These are phyloP conservation scores for Anarrhichthys ocellatus DNA, from an alignment of 2,113 vertebrate genomes.

Conservation along the genomic window DNA sequence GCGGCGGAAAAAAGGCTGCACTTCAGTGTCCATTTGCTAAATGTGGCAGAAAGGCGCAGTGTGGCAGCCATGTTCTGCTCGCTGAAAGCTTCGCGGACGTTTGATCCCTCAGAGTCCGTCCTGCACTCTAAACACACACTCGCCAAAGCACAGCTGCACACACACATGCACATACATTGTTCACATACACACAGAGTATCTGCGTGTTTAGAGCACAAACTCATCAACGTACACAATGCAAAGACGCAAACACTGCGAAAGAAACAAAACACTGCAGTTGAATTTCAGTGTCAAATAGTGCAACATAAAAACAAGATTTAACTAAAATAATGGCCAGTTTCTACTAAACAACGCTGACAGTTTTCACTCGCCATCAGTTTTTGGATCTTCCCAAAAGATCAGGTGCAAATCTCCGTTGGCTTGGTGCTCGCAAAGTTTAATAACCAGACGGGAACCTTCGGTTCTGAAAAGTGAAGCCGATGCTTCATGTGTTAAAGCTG, in stretches of 20 bases:
- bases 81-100: constrained; percentile 68
- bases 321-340: no score
- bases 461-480: no score
- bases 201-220: neutral
- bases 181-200: neutral
- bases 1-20: constrained; percentile 56
- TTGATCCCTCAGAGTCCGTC: constrained; percentile 58
- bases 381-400: no score
- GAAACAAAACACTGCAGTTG: no score
- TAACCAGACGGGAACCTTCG: no score
- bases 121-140: constrained; percentile 33
- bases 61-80: constrained; percentile 68
- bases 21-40: constrained; percentile 82
- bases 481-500: neutral
- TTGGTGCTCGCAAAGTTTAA: no score
- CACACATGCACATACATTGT: neutral
- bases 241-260: neutral
- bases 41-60: constrained; percentile 77
- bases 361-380: no score
- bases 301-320: no score
- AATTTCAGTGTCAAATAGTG: no score
- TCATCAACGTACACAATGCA: neutral
- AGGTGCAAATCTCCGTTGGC: no score
- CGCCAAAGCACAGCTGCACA: constrained; percentile 8
- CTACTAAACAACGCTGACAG: no score